Conservation (phyloP, 1,140 invertebrate species). For the Drosophila ogumai region DNA sequence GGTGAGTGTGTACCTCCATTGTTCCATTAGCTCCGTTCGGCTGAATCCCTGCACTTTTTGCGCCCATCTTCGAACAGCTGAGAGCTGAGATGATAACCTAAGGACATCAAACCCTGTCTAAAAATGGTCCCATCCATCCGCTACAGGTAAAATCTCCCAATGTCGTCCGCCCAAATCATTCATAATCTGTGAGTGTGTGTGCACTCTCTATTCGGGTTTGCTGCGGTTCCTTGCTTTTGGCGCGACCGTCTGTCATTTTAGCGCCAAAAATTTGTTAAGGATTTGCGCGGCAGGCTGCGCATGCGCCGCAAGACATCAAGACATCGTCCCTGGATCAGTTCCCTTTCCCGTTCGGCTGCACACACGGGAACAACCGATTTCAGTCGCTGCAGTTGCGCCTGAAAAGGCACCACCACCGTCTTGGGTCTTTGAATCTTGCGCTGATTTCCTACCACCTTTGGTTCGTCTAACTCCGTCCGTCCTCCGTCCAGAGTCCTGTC, state of each 20-base stretch:
- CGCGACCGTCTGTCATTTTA: conserved; percentile 65
- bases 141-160: conserved; percentile 40
- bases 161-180: conserved; percentile 31
- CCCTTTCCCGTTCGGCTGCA: conserved; percentile 55
- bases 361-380: conserved; percentile 57
- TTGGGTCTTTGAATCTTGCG: conserved; percentile 42
- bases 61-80: conserved; percentile 36
- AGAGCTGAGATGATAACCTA: conserved; percentile 20
- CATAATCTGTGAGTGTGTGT: conserved; percentile 11
- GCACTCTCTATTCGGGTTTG: conserved; percentile 25
- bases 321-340: conserved; percentile 31
- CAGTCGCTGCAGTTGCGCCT: conserved; percentile 63
- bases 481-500: conserved; percentile 46
- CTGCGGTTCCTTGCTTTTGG: conserved; percentile 53
- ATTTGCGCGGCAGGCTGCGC: conserved; percentile 72
- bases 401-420: conserved; percentile 22
- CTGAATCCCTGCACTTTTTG: conserved; percentile 14
- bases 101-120: conserved; percentile 41
- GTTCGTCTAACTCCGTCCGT: conserved; percentile 20
- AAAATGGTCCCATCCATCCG: conserved; percentile 34
- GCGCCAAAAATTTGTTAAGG: conserved; percentile 72
- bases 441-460: conserved; percentile 78
- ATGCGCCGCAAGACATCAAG: conserved; percentile 77
- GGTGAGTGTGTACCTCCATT: conserved; percentile 9
- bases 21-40: not conserved